Evolutionary conservation across 37 sponge, comb jelly and placozoan genomes (phyloP), one percentile per base, ranked within the genome.

Genomic region (Geodia barretti): DNA sequence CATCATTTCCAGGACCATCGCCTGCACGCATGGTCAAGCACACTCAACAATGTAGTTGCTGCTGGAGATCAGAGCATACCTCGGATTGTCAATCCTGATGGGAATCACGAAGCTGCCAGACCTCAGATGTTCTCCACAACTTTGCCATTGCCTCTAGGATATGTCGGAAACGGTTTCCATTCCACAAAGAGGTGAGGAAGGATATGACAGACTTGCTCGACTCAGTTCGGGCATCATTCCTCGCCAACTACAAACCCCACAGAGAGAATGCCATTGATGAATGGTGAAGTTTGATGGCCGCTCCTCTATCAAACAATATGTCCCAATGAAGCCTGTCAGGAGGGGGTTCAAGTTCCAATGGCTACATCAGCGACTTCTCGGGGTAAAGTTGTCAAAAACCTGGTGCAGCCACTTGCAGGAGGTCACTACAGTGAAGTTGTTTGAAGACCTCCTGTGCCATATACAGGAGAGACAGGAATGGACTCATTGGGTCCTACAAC

Each of bases 41-140:
- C 33, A 20, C 68, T 3, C 2, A 1, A 32, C 20, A 1, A 32
- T 28, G 32, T 29, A 20, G 68, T 29, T 1, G 68, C 20, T 21
- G 68, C 2, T 21, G 21, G 70, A 80, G 58, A 21, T 80, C n/a
- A 58, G n/a, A 30, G 72, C 80, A n/a, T 80, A 69, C 60, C 30
- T 80, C 30, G 80, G 80, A 3, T 68, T 80, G 1, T 39, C 36
- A 9, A 80, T 80, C 35, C 70, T 80, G 58, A 80, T 80, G 80
- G 80, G 70, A 20, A 68, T 80, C 41, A 25, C 24, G 14, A 23
- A 31, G 60, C 80, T 54, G 28, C 80, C 80, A 26, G 69, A 34
- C 24, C 20, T 19, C 20, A 26, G 39, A 38, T 1, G 19, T 19
- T 14, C 37, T 69, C 33, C 70, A 80, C 54, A 70, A 80, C 60